Percentiles rank a stretch among this genome's conserved stretches.
Conservation (phyloP, 2,888 invertebrate genomes). For the Drosophila differens region DNA sequence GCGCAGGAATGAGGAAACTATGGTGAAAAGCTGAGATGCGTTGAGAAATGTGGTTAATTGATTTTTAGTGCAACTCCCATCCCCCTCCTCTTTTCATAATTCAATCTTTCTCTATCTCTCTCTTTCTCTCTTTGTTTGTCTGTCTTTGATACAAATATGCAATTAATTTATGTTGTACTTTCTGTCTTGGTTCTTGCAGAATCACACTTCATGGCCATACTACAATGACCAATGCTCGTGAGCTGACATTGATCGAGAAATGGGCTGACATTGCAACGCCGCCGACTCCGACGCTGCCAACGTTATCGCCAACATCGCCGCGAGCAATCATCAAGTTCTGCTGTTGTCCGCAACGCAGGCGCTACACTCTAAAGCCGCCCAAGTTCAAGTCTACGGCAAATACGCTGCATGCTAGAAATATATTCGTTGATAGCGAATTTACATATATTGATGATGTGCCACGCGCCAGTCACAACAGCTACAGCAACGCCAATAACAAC, state of each 20-base stretch:
- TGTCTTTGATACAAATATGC: conserved; percentile 3
- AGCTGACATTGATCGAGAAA: conserved; percentile 84
- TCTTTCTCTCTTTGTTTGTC: not conserved
- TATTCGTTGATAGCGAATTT: conserved; percentile 82
- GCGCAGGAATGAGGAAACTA: conserved; percentile 77
- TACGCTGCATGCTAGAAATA: conserved; percentile 80
- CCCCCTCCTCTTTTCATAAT: not conserved
- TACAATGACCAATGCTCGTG: conserved; percentile 84
- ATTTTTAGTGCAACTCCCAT: conserved; percentile 50
- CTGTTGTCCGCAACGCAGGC: conserved; percentile 82
- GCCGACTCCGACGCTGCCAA: conserved; percentile 69
- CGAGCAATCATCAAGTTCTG: conserved; percentile 82
- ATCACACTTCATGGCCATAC: conserved; percentile 83
- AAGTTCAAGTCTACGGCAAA: conserved; percentile 65
- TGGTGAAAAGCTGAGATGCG: conserved; percentile 78
- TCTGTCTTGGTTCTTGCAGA: conserved; percentile 64
- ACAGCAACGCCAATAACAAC: conserved; percentile 43
- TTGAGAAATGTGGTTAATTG: conserved; percentile 80
- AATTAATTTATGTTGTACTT: conserved; percentile 32
- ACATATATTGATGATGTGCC: conserved; percentile 83
- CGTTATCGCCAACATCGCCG: conserved; percentile 82
- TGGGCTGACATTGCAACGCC: conserved; percentile 82
- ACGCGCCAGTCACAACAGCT: conserved; percentile 50
- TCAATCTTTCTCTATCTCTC: not conserved
- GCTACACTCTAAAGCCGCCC: conserved; percentile 80